Base-by-base conservation (phyloP, 2,797 vertebrate species). In the Telmatherina bonti region DNA sequence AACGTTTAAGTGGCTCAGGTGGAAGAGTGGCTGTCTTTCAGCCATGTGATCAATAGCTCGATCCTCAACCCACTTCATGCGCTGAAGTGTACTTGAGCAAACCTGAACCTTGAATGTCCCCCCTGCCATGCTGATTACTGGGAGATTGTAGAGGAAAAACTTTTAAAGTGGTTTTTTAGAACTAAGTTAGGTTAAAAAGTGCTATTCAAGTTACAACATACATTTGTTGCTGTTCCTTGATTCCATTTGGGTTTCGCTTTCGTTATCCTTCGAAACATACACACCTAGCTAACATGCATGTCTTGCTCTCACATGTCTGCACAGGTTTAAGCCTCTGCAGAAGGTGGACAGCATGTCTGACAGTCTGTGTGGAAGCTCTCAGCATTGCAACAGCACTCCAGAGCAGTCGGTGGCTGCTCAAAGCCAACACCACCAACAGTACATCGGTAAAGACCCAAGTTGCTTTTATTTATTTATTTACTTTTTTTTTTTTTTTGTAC, bases 351-450 rank as follows among this genome's bases (percentile, higher is more conserved):
- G 96, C 9, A 91, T 96, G 85, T 93, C 95, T 9, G 96, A 99
- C 70, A 93, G 93, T 2, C 79, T 95, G 11, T 91, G 94, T 38
- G 95, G 95, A 7, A 93, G 94, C 74, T 94, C 91, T 75, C 94
- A 95, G 47, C 95, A 97, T 80, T 85, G 94, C 16, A 94, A 69
- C 86, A 91, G 91, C 89, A 95, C 96, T 0, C 95, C 97, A 0
- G 98, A 99, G 90, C 97, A 98, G 73, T 96, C 96, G 0, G 93
- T 97, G 55, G 97, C 96, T 0, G 94, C 96, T 5, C 98, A 99
- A 84, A 97, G 96, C 82, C 98, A 99, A 66, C 97, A 98, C 67
- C 98, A 99, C 88, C 97, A 98, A 92, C 98, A 99, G 80, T 99
- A 97, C 91, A 97, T 99, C 31, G 96, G 98, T 99, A 92, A 95